Percentiles rank a stretch among this genome's conserved stretches.
phyloP scores from a whole-genome alignment of 2,797 vertebrate species.

The Propithecus perrieri region DNA sequence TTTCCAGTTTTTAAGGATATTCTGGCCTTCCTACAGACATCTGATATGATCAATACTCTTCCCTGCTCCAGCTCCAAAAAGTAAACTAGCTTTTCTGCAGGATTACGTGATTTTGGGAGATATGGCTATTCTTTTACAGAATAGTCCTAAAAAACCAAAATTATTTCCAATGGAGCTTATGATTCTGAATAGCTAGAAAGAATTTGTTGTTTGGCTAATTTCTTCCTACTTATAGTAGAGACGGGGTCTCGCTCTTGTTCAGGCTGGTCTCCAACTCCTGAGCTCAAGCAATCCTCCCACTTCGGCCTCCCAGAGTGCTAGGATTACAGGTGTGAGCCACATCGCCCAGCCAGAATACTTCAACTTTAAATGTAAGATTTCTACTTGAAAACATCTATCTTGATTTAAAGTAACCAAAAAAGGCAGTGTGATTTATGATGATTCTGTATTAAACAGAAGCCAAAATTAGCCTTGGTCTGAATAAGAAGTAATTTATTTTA shows the following conservation, averaged over 20 bases:
- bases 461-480: neutral
- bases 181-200: neutral
- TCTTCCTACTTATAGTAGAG: too few species aligned
- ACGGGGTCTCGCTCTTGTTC: too few species aligned
- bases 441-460: neutral
- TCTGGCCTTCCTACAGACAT: neutral
- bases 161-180: neutral
- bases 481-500: conserved; percentile 44
- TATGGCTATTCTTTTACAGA: neutral
- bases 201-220: neutral
- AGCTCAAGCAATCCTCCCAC: too few species aligned
- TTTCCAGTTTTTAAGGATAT: neutral
- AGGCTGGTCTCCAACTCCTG: too few species aligned
- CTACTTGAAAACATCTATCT: neutral
- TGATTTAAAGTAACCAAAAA: conserved; percentile 36
- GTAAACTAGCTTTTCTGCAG: neutral
- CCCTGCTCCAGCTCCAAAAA: neutral
- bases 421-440: neutral
- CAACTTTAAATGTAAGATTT: conserved; percentile 19
- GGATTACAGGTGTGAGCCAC: too few species aligned
- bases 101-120: neutral
- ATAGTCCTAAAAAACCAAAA: neutral
- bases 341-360: neutral
- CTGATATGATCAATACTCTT: neutral
- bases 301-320: too few species aligned